Evolutionary conservation across 2,888 invertebrate genomes (phyloP), one percentile per base, ranked within the genome.

Genomic region (Tachystola acroxantha): DNA sequence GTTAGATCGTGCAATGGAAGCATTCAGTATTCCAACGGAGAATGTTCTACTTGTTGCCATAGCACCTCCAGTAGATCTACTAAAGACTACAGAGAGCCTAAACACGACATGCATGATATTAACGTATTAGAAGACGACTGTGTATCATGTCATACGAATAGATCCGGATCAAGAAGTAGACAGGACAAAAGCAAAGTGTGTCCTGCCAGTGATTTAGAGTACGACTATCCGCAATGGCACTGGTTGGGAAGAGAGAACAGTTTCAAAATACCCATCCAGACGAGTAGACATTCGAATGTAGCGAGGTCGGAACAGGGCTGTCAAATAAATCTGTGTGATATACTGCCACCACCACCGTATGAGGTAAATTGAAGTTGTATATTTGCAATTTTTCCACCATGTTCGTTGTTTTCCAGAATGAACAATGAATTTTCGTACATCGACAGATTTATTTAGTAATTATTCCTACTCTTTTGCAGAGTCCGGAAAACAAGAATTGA

Each of bases 291-390:
- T 68, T 81, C 84, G 64, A 82, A 77, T 56, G 76, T 78, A 55
- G 74, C 78, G 60, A 76, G 79, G 66, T 81, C 84, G 59, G 86
- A 85, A 57, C 85, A 84, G 64, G 79, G 85, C 68, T 86, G 86
- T 78, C 88, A 88, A 77, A 82, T 88, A 64, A 91, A 90, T 77
- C 89, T 90, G 79, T 90, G 90, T 75, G 90, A 91, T 75, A 89
- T 90, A 88, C 66, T 91, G 51, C 90, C 90, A 42, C 90, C 90
- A 50, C 89, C 89, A 27, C 89, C 89, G 48, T 90, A 90, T 68
- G 90, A 90, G 84, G 86, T 85, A 78, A 77, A 70, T 72, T 78
- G 74, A 72, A 71, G 53, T 67, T 68, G 64, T 67, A 66, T 68
- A 37, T 42, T 45, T 37, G 60, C 59, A 58, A 57, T 67, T 64